A percentile compares a stretch with the other conserved stretches of the same genome.
Evolutionary conservation across 1,140 invertebrate species (phyloP).

Genomic region (Leguminivora glycinivorella): DNA sequence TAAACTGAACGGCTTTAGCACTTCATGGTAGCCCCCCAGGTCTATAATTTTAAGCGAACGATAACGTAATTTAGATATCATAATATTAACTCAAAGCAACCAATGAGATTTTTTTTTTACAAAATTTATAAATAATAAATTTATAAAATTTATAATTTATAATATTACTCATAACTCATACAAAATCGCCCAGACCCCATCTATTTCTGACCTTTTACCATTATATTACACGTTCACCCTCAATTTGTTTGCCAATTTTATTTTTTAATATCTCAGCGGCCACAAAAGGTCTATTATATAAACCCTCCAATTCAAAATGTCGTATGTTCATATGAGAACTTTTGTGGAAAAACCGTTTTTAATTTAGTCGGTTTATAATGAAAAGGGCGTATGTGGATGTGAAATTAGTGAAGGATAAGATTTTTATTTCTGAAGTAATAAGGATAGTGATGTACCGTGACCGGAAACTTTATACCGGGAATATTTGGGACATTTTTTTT

Average conservation of each 20-base stretch:
- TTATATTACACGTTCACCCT: background rate
- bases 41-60: too few species aligned
- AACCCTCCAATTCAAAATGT: background rate
- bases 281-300: constrained; percentile 1
- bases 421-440: background rate
- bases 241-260: constrained; percentile 15
- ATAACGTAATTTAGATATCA: too few species aligned
- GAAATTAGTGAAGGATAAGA: background rate
- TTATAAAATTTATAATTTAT: too few species aligned
- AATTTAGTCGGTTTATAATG: background rate
- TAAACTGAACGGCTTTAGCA: too few species aligned
- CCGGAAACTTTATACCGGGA: too few species aligned
- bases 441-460: background rate
- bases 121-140: too few species aligned
- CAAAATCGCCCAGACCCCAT: too few species aligned
- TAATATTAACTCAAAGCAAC: too few species aligned
- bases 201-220: background rate
- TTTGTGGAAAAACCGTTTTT: background rate
- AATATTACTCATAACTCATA: too few species aligned
- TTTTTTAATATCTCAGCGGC: constrained; percentile 4
- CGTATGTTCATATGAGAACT: background rate
- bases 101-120: too few species aligned
- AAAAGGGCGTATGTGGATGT: background rate
- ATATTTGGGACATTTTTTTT: too few species aligned
- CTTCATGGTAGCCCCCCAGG: too few species aligned